Percentiles rank a stretch among this genome's conserved stretches.
These are phyloP conservation scores for Subacronicta megacephala DNA, from an alignment of 2,888 invertebrate species.

Conservation along the genomic window DNA sequence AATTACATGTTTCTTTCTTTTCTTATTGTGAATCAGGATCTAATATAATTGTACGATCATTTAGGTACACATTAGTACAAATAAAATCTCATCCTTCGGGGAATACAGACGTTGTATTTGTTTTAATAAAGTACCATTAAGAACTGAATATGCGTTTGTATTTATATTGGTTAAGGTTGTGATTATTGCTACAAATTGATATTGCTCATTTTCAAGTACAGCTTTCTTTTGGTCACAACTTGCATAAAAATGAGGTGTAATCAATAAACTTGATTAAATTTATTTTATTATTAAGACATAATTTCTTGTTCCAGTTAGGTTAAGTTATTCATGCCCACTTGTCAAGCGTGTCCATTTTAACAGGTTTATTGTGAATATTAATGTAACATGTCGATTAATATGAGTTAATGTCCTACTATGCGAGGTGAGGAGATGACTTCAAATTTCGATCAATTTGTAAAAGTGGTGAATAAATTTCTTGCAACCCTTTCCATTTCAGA, in stretches of 20 bases:
- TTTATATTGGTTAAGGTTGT: no score
- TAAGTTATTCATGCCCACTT: conserved; percentile 26
- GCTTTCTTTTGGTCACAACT: no score
- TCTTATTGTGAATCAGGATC: no score
- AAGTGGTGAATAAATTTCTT: background rate
- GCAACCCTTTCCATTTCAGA: background rate
- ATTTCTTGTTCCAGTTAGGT: conserved; percentile 16
- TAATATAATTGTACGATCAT: no score
- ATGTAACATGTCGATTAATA: conserved; percentile 26
- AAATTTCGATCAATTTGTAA: conserved; percentile 4
- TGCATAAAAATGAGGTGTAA: conserved; percentile 4
- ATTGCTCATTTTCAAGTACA: no score
- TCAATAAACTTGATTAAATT: conserved; percentile 2
- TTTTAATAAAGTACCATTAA: no score
- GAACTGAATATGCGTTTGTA: no score
- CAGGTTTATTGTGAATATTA: conserved; percentile 25
- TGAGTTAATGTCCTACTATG: conserved; percentile 19
- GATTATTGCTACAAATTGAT: no score
- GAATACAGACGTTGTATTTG: no score
- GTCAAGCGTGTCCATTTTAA: conserved; percentile 39
- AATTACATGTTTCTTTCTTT: background rate
- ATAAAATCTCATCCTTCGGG: no score
- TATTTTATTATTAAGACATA: conserved; percentile 1
- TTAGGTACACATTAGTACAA: no score
- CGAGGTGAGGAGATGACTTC: conserved; percentile 1